Evolutionary conservation across 2,113 vertebrate species (phyloP).

Genomic region (Acrocephalus kingi): DNA sequence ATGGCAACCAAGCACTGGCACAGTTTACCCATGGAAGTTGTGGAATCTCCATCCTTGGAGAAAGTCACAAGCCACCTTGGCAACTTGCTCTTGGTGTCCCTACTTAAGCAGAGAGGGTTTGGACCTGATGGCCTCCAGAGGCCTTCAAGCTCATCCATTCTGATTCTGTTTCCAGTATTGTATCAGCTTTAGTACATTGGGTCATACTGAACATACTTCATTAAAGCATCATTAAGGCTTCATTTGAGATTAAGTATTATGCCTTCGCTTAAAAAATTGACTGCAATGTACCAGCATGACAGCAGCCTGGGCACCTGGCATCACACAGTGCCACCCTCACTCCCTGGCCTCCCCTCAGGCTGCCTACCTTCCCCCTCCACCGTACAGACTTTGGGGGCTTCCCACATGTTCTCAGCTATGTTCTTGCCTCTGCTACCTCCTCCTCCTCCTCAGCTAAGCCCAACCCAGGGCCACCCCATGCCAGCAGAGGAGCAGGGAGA

Average conservation of each 20-base stretch:
- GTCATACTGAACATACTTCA: neutral
- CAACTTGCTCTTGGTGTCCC: neutral
- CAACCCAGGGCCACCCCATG: neutral
- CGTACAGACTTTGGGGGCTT: neutral
- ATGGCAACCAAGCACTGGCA: neutral
- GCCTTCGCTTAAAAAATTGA: neutral
- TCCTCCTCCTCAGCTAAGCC: neutral
- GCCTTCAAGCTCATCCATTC: neutral
- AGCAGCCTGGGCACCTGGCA: neutral
- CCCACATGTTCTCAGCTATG: neutral
- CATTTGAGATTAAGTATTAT: neutral
- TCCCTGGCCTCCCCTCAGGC: neutral
- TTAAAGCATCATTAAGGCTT: neutral
- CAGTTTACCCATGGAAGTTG: neutral
- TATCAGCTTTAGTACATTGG: neutral
- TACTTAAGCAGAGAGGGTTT: neutral
- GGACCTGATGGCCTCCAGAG: no score
- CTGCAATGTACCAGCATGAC: no score
- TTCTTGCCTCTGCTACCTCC: neutral
- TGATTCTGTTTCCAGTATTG: neutral
- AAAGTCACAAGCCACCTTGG: neutral
- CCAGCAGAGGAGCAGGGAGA: rapidly evolving
- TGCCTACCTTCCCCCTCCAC: neutral
- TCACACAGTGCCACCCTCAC: no score
- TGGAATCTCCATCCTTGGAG: neutral